A percentile compares a stretch with the other conserved stretches of the same genome.
These are phyloP conservation scores for Leptodactylus fallax DNA, from an alignment of 2,797 vertebrate species.

Conservation along the genomic window DNA sequence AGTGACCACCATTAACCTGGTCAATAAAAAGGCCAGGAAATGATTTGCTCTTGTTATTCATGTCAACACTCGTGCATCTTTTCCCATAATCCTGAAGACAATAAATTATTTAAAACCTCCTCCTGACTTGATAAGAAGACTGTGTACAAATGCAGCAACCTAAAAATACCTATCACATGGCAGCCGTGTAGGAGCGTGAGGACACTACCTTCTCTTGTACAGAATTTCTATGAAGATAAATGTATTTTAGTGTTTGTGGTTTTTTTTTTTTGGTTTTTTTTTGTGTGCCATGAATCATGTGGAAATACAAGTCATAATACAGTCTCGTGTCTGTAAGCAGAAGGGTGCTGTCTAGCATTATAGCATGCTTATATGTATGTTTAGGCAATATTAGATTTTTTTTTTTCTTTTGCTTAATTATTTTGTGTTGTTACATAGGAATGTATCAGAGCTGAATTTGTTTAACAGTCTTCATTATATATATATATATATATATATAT, in stretches of 20 bases:
- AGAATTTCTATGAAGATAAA: not conserved
- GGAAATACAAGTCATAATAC: slow-evolving; percentile 1
- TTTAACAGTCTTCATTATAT: no score
- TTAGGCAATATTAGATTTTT: not conserved
- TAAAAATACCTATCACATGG: slow-evolving; percentile 30
- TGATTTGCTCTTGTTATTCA: not conserved
- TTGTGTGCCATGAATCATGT: slow-evolving; percentile 7
- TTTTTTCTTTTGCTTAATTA: not conserved
- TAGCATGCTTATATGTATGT: not conserved
- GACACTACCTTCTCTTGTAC: slow-evolving; percentile 24
- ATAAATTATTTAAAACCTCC: slow-evolving; percentile 21
- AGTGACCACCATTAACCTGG: not conserved
- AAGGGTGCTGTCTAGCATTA: not conserved
- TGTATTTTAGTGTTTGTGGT: not conserved
- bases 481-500: no score
- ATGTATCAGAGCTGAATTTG: no score
- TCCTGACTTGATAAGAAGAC: not conserved
- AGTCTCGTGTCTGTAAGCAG: slow-evolving; percentile 2
- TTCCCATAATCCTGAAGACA: not conserved
- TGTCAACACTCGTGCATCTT: not conserved
- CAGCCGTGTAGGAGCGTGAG: not conserved
- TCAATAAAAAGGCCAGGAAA: slow-evolving; percentile 10
- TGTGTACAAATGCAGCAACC: not conserved
- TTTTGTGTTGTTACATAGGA: not conserved
- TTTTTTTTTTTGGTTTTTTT: slow-evolving; percentile 7